Evolutionary conservation across 2,888 invertebrate genomes (phyloP).

Genomic region (Drosophila barbarae): DNA sequence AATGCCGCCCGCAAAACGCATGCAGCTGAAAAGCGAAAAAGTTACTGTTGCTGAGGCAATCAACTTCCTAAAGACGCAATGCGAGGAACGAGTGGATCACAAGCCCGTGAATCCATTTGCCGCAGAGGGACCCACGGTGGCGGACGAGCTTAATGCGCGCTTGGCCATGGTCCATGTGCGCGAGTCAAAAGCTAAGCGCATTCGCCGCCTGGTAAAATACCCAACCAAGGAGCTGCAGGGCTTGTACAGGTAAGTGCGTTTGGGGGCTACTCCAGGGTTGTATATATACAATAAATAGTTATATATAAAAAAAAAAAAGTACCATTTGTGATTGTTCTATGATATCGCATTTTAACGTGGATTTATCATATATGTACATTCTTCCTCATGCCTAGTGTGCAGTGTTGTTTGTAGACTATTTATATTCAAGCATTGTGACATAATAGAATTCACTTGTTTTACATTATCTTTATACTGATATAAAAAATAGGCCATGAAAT

Average conservation of each 20-base stretch:
- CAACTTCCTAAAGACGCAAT: constrained; percentile 39
- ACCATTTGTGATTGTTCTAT: not conserved
- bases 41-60: constrained; percentile 30
- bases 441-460: too few species aligned
- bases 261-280: too few species aligned
- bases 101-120: constrained; percentile 23
- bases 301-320: not conserved
- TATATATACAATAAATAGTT: too few species aligned
- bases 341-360: too few species aligned
- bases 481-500: too few species aligned
- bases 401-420: too few species aligned
- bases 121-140: constrained; percentile 56
- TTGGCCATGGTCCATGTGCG: constrained; percentile 67
- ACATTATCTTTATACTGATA: too few species aligned
- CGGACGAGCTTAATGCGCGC: constrained; percentile 72
- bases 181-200: constrained; percentile 61
- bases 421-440: too few species aligned
- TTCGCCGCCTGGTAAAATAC: constrained; percentile 62
- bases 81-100: constrained; percentile 12
- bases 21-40: constrained; percentile 44
- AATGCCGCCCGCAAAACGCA: constrained; percentile 42
- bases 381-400: too few species aligned
- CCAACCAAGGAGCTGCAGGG: constrained; percentile 49
- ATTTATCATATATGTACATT: too few species aligned
- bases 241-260: constrained; percentile 49